phyloP scores from a whole-genome alignment of 2,113 vertebrate species.

The Neomonachus schauinslandi region DNA sequence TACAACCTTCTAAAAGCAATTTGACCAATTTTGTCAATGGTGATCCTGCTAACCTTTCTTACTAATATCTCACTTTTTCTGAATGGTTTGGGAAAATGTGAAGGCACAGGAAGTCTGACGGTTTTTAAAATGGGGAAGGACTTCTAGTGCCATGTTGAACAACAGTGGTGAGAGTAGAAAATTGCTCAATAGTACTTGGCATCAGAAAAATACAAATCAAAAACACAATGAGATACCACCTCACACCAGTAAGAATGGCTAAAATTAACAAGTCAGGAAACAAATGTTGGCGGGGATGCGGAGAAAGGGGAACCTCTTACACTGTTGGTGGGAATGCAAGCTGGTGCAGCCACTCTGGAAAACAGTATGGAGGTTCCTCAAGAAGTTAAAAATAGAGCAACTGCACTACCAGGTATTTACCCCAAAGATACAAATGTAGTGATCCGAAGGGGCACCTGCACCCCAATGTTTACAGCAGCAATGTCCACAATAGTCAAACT shows the following conservation, averaged over 20 bases:
- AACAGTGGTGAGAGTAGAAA: no score
- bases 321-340: no score
- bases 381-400: not conserved
- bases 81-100: not conserved
- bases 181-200: no score
- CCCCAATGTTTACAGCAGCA: no score
- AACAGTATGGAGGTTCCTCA: not conserved
- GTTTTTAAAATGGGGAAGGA: not conserved
- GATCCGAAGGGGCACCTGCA: not conserved
- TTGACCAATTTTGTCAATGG: not conserved
- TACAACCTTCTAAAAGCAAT: not conserved
- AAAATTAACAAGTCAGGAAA: no score
- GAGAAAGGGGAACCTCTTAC: no score
- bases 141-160: no score
- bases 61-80: not conserved
- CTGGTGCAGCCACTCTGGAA: not conserved
- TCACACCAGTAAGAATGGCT: no score
- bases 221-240: no score
- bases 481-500: no score
- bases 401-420: not conserved
- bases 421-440: not conserved
- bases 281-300: no score
- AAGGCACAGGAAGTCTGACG: not conserved
- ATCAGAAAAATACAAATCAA: no score
- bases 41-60: not conserved